A percentile compares a stretch with the other conserved stretches of the same genome.
phyloP scores from a whole-genome alignment of 2,797 vertebrate species.

The Fistularia tabacaria region DNA sequence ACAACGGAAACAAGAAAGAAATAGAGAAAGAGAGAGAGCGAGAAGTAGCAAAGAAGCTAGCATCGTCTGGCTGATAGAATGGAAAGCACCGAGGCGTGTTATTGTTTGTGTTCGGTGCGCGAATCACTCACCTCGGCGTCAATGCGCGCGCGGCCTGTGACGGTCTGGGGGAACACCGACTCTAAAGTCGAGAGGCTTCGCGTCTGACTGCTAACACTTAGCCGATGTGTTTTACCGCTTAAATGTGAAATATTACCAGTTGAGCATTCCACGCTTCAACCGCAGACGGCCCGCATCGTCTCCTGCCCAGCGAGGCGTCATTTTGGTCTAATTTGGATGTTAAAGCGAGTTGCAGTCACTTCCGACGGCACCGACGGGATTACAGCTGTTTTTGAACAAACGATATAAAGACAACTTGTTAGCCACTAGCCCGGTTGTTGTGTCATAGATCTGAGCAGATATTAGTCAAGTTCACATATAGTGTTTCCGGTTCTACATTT shows the following conservation, averaged over 20 bases:
- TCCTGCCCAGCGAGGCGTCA: slow-evolving; percentile 2
- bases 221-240: slow-evolving; percentile 21
- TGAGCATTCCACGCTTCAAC: background rate
- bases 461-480: accelerated
- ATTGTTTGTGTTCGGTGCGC: no score
- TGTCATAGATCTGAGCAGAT: background rate
- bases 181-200: background rate
- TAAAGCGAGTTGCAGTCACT: background rate
- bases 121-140: background rate
- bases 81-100: no score
- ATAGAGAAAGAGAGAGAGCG: no score
- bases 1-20: slow-evolving; percentile 6
- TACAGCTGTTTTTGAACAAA: background rate
- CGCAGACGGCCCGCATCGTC: background rate
- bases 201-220: slow-evolving; percentile 45
- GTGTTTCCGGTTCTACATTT: background rate
- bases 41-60: slow-evolving; percentile 33
- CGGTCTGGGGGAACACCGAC: background rate
- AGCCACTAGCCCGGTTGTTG: slow-evolving; percentile 11
- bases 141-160: slow-evolving; percentile 6
- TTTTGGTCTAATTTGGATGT: background rate
- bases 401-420: slow-evolving; percentile 8
- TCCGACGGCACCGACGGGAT: no score
- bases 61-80: background rate
- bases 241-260: background rate